Evolutionary conservation across 2,113 vertebrate species (phyloP).

Genomic region (Ia io): DNA sequence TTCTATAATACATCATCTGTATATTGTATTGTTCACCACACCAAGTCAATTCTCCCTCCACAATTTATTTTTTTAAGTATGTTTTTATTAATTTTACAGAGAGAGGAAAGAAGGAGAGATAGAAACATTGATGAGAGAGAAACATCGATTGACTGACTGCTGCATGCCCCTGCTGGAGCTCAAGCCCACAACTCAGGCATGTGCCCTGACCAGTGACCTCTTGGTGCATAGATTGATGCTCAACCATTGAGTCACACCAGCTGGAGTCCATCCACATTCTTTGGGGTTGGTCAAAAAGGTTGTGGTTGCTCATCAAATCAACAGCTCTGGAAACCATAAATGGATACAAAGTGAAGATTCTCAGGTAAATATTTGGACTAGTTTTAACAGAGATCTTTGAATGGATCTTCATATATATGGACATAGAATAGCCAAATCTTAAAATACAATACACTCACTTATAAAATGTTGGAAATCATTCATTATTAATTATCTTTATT

Average conservation of each 20-base stretch:
- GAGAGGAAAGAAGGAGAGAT: no score
- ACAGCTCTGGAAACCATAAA: neutral
- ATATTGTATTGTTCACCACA: neutral
- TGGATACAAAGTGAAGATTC: neutral
- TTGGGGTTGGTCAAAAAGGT: neutral
- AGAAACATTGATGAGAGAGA: no score
- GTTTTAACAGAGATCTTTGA: neutral
- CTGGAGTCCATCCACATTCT: neutral
- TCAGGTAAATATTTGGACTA: neutral
- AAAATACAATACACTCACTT: neutral
- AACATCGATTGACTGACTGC: no score
- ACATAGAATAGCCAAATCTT: neutral
- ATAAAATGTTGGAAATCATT: neutral
- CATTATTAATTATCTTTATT: neutral
- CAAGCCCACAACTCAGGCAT: no score
- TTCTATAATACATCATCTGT: neutral
- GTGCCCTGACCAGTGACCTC: no score
- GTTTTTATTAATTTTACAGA: no score
- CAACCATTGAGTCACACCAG: no score
- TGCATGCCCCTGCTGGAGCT: no score
- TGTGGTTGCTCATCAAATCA: neutral
- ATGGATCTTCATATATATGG: neutral
- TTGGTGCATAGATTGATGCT: no score
- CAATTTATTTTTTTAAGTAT: no score
- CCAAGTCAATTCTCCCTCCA: neutral